These are phyloP conservation scores for Rhea americana DNA, from an alignment of 2,113 vertebrate genomes.

Conservation along the genomic window DNA sequence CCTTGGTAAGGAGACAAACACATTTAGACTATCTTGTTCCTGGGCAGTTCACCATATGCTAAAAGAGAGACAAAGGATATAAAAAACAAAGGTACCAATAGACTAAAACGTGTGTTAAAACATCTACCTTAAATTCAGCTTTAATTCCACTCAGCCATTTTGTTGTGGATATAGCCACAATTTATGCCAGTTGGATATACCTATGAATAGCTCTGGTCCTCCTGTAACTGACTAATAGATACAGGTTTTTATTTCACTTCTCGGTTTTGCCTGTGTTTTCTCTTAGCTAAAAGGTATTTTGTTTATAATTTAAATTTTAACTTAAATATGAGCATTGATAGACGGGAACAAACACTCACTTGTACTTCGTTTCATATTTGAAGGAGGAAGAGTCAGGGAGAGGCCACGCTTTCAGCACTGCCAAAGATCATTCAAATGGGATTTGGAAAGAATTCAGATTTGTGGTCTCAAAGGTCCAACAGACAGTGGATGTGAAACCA, in stretches of 20 bases:
- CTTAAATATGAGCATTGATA: background rate
- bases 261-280: background rate
- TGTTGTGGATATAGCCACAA: background rate
- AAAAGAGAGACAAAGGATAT: background rate
- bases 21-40: background rate
- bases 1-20: background rate
- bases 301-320: background rate
- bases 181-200: background rate
- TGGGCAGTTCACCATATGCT: background rate
- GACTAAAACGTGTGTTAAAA: background rate
- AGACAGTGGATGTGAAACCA: background rate
- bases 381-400: background rate
- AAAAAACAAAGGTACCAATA: background rate
- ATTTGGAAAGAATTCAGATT: background rate
- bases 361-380: background rate
- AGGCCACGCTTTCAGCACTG: background rate
- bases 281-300: background rate
- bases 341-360: constrained; percentile 1
- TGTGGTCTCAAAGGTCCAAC: background rate
- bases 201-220: background rate
- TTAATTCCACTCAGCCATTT: background rate
- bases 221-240: background rate
- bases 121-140: background rate
- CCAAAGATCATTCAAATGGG: background rate
- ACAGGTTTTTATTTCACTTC: background rate